Base-by-base conservation (phyloP, 1,140 invertebrate species). In the Cardiocondyla obscurior region DNA sequence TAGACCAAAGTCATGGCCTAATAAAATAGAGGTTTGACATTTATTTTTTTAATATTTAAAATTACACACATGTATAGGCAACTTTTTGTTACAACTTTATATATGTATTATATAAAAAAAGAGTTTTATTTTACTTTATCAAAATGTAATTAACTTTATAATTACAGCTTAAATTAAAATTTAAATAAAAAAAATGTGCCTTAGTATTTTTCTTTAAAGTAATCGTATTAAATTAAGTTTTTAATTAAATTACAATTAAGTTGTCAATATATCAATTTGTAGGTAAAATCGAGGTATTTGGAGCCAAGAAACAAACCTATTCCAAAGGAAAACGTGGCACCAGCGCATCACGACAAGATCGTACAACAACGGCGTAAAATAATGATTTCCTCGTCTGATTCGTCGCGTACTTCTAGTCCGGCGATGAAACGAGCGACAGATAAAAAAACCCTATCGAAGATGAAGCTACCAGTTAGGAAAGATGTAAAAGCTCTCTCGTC, bases 391-490 rank as follows among this genome's bases (percentile, higher is more conserved):
- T 96, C 94, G 16, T 96, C 93, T 44, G 95, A 95, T 90, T 96
- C 96, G 0, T 96, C 95, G 3, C 91, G 96, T 58, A 96, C 95
- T 58, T 96, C 96, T 0, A 96, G 96, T 90, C 96, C 96, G 12
- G 96, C 96, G 0, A 94, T 95, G 87, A 95, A 95, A 65, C 94
- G 95, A 58, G 94, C 91, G 67, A 87, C 91, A 14, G 91, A 93
- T n/a, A 92, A 93, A 30, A 92, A 92, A 65, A 65, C 90, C 49
- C 36, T 92, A 22, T n/a, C 92, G 73, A 86, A 89, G 93, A 93
- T 90, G 82, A 95, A 94, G 87, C 85, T 85, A 91, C 90, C 90
- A 44, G 93, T 92, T 82, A 92, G 92, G 30, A 93, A 94, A 72
- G 93, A 93, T 10, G 88, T 91, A 4, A 94, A 94, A 72, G 92